Conservation (phyloP, 1,140 invertebrate genomes). For the Drosophila azteca region DNA sequence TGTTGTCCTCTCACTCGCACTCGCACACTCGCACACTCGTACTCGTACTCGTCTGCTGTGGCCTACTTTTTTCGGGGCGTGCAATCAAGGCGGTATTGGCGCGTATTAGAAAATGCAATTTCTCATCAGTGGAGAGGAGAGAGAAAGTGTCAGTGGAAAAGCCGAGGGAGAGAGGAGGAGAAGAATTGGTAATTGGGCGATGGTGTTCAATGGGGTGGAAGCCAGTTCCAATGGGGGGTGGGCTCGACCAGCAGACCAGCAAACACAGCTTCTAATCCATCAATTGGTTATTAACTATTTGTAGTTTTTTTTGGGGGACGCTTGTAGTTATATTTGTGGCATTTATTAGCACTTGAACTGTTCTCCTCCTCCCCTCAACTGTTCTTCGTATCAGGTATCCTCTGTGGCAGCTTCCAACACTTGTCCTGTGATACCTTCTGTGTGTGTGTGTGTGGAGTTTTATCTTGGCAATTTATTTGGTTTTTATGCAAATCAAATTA, state of each 20-base stretch:
- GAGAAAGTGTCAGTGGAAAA: constrained; percentile 15
- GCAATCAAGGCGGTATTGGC: constrained; percentile 55
- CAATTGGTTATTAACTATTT: constrained; percentile 8
- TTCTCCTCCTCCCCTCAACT: not conserved
- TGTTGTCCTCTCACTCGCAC: constrained; percentile 2
- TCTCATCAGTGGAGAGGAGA: constrained; percentile 9
- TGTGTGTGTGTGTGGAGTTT: constrained; percentile 49
- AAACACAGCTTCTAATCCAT: not conserved
- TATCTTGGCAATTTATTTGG: constrained; percentile 73
- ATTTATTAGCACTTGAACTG: constrained; percentile 69
- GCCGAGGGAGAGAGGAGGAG: not conserved
- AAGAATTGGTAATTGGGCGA: constrained; percentile 17
- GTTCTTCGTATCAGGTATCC: constrained; percentile 17
- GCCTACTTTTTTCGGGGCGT: constrained; percentile 51
- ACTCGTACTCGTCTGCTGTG: constrained; percentile 19
- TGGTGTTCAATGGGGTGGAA: not conserved
- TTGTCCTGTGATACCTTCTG: constrained; percentile 35
- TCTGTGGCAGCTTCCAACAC: constrained; percentile 5
- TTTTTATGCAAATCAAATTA: constrained; percentile 77
- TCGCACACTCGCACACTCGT: too few relatives aligned
- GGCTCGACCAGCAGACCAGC: too few relatives aligned
- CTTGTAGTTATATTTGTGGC: constrained; percentile 45
- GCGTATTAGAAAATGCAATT: constrained; percentile 52
- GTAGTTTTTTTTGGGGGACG: constrained; percentile 1
- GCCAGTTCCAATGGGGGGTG: not conserved